Conservation (phyloP, 2,888 invertebrate genomes). For the Zhuqinia jingwanae region DNA sequence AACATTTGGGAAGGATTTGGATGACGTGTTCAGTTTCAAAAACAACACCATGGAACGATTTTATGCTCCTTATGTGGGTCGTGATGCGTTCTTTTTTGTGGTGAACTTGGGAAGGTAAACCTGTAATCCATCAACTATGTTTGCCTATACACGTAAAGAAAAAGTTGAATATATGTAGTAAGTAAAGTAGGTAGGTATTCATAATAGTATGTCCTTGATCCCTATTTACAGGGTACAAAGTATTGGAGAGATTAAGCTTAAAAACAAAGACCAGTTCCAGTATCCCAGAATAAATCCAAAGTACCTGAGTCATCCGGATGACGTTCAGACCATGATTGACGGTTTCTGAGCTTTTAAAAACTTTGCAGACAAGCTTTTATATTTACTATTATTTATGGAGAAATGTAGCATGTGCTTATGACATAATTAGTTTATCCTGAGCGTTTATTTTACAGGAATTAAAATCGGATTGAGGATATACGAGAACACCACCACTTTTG, state of each 20-base stretch:
- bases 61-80: conserved; percentile 73
- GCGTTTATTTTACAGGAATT: conserved; percentile 44
- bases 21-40: conserved; percentile 65
- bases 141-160: background rate
- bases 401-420: background rate
- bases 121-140: conserved; percentile 16
- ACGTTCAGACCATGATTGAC: conserved; percentile 75
- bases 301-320: conserved; percentile 80
- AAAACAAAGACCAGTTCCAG: conserved; percentile 81
- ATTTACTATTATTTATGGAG: background rate
- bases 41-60: conserved; percentile 71
- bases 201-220: background rate
- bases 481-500: conserved; percentile 75
- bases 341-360: conserved; percentile 56
- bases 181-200: too few relatives aligned
- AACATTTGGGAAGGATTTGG: conserved; percentile 66
- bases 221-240: conserved; percentile 80
- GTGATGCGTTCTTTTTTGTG: conserved; percentile 73
- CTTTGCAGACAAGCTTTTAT: conserved; percentile 8
- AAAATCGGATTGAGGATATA: conserved; percentile 68
- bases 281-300: conserved; percentile 82
- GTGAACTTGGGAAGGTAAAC: conserved; percentile 59
- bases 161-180: background rate
- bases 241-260: conserved; percentile 81
- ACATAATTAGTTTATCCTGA: background rate